A percentile compares a stretch with the other conserved stretches of the same genome.
These are phyloP conservation scores for Prionailurus bengalensis DNA, from an alignment of 2,113 vertebrate species.

Conservation along the genomic window DNA sequence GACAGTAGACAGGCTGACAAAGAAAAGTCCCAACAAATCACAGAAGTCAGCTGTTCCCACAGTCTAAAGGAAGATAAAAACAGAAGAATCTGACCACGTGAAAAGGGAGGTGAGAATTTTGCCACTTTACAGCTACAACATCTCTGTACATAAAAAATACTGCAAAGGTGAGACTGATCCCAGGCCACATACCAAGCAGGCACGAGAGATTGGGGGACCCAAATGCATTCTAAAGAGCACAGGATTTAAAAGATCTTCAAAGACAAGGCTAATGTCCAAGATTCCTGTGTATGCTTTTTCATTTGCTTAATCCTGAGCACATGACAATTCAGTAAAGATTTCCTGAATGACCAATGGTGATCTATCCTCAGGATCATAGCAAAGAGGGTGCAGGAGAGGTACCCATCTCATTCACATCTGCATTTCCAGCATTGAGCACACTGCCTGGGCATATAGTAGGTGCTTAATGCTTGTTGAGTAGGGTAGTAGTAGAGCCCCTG, in stretches of 20 bases:
- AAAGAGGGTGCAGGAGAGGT: neutral
- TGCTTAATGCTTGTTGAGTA: neutral
- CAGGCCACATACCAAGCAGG: neutral
- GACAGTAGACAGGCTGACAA: constrained; percentile 49
- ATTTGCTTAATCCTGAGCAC: neutral
- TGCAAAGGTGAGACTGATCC: neutral
- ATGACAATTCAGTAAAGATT: neutral
- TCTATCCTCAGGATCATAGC: neutral
- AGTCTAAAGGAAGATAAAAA: constrained; percentile 44
- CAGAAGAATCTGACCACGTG: constrained; percentile 1
- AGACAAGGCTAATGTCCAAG: constrained; percentile 30
- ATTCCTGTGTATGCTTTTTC: neutral
- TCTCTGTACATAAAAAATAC: constrained; percentile 2
- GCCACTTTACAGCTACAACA: constrained; percentile 21
- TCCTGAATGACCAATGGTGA: neutral
- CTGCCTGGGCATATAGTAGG: neutral
- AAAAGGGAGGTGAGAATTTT: constrained; percentile 25
- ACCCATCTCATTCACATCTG: neutral
- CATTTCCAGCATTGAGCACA: neutral
- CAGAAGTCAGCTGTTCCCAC: constrained; percentile 2
- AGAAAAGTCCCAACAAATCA: neutral
- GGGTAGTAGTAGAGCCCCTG: constrained; percentile 10
- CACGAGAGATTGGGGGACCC: neutral
- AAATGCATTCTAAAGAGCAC: constrained; percentile 11
- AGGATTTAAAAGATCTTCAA: constrained; percentile 7